Conservation (phyloP, 2,797 vertebrate genomes). For the Atherinosoma microstoma region DNA sequence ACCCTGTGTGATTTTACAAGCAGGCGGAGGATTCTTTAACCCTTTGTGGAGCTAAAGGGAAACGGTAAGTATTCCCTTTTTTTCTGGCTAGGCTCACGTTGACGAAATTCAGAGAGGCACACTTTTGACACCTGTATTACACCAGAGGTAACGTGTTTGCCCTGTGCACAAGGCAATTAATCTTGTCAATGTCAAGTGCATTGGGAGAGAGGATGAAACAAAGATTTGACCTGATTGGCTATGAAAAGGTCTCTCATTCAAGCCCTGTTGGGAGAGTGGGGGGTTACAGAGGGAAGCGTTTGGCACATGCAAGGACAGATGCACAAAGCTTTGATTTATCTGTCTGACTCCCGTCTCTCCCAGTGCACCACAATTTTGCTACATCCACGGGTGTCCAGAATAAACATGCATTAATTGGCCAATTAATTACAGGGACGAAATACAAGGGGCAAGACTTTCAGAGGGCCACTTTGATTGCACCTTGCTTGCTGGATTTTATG, state of each 20-base stretch:
- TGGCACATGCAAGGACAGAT: conserved; percentile 81
- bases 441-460: conserved; percentile 68
- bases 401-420: conserved; percentile 84
- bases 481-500: conserved; percentile 61
- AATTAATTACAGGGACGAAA: conserved; percentile 83
- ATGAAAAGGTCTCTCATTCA: conserved; percentile 79
- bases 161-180: conserved; percentile 82
- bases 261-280: conserved; percentile 69
- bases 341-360: conserved; percentile 78
- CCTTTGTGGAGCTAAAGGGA: conserved; percentile 62
- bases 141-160: conserved; percentile 77
- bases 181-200: conserved; percentile 84
- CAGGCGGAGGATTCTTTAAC: conserved; percentile 69
- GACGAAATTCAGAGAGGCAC: conserved; percentile 63
- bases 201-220: conserved; percentile 80
- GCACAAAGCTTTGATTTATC: conserved; percentile 84
- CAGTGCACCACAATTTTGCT: conserved; percentile 66
- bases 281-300: conserved; percentile 72
- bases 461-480: conserved; percentile 69
- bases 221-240: conserved; percentile 84
- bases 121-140: conserved; percentile 80
- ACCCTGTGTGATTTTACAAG: conserved; percentile 76
- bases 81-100: conserved; percentile 44
- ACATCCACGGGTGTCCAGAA: conserved; percentile 79
- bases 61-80: conserved; percentile 44